Conservation (phyloP, 1,140 invertebrate genomes). For the Drosophila seguyi region DNA sequence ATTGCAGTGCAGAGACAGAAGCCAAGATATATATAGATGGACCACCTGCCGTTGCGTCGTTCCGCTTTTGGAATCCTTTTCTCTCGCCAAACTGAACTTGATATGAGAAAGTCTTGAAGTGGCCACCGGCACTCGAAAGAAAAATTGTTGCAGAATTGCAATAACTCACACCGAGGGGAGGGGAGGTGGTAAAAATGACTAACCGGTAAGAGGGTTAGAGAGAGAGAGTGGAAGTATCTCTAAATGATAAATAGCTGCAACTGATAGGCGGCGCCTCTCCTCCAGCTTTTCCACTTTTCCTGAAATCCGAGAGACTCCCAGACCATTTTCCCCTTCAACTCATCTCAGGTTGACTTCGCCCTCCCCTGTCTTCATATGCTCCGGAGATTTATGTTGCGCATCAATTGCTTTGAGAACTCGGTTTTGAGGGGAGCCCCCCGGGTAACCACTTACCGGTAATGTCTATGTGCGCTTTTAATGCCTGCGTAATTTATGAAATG, state of each 20-base stretch:
- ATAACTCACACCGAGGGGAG: constrained; percentile 62
- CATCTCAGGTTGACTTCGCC: constrained; percentile 66
- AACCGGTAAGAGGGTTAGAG: constrained; percentile 34
- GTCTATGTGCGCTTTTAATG: constrained; percentile 74
- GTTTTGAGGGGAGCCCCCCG: background rate
- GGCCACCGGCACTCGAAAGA: constrained; percentile 70
- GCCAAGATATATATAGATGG: constrained; percentile 30
- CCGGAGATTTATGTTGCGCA: constrained; percentile 77
- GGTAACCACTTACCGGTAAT: constrained; percentile 20
- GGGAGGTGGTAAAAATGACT: constrained; percentile 40
- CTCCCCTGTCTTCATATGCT: constrained; percentile 60
- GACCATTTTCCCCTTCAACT: constrained; percentile 26
- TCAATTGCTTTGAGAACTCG: constrained; percentile 68
- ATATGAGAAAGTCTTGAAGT: constrained; percentile 71
- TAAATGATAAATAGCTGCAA: constrained; percentile 78
- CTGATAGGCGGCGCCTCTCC: constrained; percentile 38
- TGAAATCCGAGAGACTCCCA: constrained; percentile 28
- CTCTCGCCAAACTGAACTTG: constrained; percentile 51
- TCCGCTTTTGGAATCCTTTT: constrained; percentile 61
- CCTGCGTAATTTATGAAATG: constrained; percentile 79
- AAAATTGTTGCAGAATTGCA: constrained; percentile 82
- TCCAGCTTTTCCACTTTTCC: background rate
- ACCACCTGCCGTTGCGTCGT: constrained; percentile 56
- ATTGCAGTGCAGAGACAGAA: constrained; percentile 11
- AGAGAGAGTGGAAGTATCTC: constrained; percentile 27